Conservation (phyloP, 2,113 vertebrate genomes). For the Leptocoma aspasia region DNA sequence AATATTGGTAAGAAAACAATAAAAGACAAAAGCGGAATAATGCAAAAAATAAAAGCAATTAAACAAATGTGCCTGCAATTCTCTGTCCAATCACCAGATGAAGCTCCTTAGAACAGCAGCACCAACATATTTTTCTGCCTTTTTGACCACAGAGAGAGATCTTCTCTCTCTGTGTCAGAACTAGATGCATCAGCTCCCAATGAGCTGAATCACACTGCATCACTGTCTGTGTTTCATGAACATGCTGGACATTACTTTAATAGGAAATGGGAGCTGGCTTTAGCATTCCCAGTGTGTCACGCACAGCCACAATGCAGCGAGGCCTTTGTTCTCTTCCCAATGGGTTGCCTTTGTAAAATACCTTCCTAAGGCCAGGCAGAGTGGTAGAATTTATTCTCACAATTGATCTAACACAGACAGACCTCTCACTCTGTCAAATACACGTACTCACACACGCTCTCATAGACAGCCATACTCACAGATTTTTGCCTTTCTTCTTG, state of each 20-base stretch:
- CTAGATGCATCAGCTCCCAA: not conserved
- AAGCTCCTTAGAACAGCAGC: conserved; percentile 17
- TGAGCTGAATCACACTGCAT: not conserved
- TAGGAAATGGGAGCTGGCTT: conserved; percentile 24
- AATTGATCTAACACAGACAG: not conserved
- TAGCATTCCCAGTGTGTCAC: fast-evolving
- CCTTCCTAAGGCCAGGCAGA: not conserved
- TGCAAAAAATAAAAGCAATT: not conserved
- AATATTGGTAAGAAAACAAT: not conserved
- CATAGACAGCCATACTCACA: not conserved
- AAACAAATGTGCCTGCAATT: conserved; percentile 2
- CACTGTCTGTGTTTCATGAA: not conserved
- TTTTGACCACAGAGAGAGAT: not conserved
- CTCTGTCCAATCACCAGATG: not conserved
- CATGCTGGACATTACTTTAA: conserved; percentile 24
- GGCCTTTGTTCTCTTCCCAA: not conserved
- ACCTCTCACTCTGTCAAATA: not conserved
- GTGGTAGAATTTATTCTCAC: not conserved
- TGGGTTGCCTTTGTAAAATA: not conserved
- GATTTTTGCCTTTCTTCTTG: not conserved
- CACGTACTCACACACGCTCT: fast-evolving
- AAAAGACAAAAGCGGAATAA: conserved; percentile 1
- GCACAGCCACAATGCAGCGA: not conserved
- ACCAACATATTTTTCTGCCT: not conserved
- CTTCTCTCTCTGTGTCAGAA: not conserved